Conservation (phyloP, 2,888 invertebrate species). For the Dendrolimus pini region DNA sequence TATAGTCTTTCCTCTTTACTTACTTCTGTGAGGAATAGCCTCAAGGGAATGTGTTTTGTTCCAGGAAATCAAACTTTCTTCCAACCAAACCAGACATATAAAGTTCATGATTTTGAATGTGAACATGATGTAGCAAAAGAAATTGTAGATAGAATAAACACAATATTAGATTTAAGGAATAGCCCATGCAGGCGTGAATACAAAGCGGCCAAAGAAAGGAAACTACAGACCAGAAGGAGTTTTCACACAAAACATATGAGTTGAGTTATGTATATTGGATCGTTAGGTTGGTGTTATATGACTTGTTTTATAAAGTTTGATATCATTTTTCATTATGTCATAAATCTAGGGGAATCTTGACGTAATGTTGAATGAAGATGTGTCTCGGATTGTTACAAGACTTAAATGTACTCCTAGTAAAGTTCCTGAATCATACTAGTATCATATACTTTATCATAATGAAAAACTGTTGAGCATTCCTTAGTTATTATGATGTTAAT, state of each 20-base stretch:
- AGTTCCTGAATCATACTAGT: no score
- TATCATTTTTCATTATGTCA: no score
- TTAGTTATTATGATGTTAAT: no score
- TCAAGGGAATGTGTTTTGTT: conserved; percentile 11
- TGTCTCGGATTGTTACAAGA: no score
- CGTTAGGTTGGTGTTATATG: no score
- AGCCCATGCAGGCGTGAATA: conserved; percentile 90
- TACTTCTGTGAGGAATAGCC: background rate
- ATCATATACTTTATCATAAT: no score
- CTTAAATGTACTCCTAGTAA: no score
- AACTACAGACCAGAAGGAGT: conserved; percentile 78
- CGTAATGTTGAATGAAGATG: no score
- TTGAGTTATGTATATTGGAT: conserved; percentile 32
- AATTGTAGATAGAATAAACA: conserved; percentile 91
- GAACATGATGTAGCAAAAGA: conserved; percentile 85
- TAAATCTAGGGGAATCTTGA: no score
- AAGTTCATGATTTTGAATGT: conserved; percentile 92
- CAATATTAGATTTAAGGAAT: conserved; percentile 88
- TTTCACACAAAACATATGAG: conserved; percentile 68
- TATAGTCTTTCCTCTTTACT: no score
- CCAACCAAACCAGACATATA: conserved; percentile 78
- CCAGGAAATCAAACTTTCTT: conserved; percentile 47
- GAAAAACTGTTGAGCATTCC: no score
- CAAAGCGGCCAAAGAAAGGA: conserved; percentile 84
- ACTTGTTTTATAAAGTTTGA: no score